Evolutionary conservation across 2,888 invertebrate species (phyloP).

Genomic region (Parthenolecanium corni): DNA sequence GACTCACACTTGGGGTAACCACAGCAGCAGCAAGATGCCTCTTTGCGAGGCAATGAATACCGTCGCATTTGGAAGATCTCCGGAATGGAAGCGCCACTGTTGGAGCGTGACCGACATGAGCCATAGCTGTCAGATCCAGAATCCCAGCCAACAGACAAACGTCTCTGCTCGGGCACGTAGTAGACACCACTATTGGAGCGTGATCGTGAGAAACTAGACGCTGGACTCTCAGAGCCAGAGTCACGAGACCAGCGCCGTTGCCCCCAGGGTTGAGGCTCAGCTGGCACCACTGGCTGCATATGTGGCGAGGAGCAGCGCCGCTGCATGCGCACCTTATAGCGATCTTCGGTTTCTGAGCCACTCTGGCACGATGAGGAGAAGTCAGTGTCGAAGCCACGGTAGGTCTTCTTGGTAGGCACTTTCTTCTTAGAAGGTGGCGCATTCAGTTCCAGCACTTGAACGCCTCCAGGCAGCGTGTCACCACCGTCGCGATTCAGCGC

Average conservation of each 20-base stretch:
- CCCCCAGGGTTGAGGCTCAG: slow-evolving; percentile 46
- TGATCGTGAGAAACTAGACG: slow-evolving; percentile 47
- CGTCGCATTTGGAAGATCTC: slow-evolving; percentile 34
- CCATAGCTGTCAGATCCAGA: slow-evolving; percentile 43
- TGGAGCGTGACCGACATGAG: slow-evolving; percentile 34
- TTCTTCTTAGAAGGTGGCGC: slow-evolving; percentile 61
- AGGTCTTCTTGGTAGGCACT: slow-evolving; percentile 46
- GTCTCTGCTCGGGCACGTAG: slow-evolving; percentile 41
- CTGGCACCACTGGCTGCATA: slow-evolving; percentile 29
- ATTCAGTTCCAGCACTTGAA: slow-evolving; percentile 66
- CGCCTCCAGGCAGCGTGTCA: slow-evolving; percentile 38
- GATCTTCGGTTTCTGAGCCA: slow-evolving; percentile 44
- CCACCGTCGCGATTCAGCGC: slow-evolving; percentile 49
- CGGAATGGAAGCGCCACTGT: slow-evolving; percentile 34
- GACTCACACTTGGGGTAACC: slow-evolving; percentile 20
- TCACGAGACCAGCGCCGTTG: slow-evolving; percentile 47
- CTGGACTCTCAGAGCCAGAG: slow-evolving; percentile 43
- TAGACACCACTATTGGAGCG: slow-evolving; percentile 48
- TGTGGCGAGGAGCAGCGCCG: slow-evolving; percentile 39
- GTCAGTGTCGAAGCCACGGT: slow-evolving; percentile 47
- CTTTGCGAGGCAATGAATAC: slow-evolving; percentile 35
- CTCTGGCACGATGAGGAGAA: slow-evolving; percentile 47
- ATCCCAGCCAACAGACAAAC: slow-evolving; percentile 57
- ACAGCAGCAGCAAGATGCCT: slow-evolving; percentile 30
- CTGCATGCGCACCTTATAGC: slow-evolving; percentile 36